These are phyloP conservation scores for Urocolius indicus DNA, from an alignment of 2,113 vertebrate species.

Conservation along the genomic window DNA sequence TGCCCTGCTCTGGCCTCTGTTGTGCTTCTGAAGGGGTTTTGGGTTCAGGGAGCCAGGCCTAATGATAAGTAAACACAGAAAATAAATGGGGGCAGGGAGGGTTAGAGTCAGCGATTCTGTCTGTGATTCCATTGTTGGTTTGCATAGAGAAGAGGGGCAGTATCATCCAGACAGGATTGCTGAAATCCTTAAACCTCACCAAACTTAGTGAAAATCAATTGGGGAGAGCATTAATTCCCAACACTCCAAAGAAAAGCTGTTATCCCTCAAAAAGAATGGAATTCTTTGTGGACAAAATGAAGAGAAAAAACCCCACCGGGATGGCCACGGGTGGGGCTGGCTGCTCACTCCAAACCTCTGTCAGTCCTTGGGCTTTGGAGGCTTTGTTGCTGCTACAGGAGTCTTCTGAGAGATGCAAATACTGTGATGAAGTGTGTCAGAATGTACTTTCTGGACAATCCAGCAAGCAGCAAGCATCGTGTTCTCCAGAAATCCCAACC, in stretches of 20 bases:
- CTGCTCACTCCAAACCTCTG: conserved; percentile 13
- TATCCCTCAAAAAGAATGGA: conserved; percentile 9
- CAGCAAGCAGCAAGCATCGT: neutral
- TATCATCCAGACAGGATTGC: neutral
- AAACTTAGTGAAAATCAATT: neutral
- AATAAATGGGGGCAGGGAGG: neutral
- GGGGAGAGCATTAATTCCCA: neutral
- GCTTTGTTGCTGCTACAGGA: conserved; percentile 44
- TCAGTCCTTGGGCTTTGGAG: conserved; percentile 57
- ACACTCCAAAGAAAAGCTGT: neutral
- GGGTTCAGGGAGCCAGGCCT: neutral
- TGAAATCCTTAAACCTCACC: neutral
- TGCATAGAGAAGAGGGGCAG: neutral
- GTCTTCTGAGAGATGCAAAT: conserved; percentile 24
- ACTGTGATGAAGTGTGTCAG: conserved; percentile 12
- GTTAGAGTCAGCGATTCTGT: neutral
- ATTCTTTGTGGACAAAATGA: neutral
- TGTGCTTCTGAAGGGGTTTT: neutral
- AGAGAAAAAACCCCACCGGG: neutral
- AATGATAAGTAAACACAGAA: neutral
- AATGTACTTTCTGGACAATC: conserved; percentile 38
- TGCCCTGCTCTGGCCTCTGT: neutral
- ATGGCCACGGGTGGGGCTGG: neutral
- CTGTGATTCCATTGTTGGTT: neutral
- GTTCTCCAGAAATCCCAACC: conserved; percentile 27